A percentile compares a stretch with the other conserved stretches of the same genome.
These are phyloP conservation scores for Calyptommatus sinebrachiatus DNA, from an alignment of 2,113 vertebrate species.

Conservation along the genomic window DNA sequence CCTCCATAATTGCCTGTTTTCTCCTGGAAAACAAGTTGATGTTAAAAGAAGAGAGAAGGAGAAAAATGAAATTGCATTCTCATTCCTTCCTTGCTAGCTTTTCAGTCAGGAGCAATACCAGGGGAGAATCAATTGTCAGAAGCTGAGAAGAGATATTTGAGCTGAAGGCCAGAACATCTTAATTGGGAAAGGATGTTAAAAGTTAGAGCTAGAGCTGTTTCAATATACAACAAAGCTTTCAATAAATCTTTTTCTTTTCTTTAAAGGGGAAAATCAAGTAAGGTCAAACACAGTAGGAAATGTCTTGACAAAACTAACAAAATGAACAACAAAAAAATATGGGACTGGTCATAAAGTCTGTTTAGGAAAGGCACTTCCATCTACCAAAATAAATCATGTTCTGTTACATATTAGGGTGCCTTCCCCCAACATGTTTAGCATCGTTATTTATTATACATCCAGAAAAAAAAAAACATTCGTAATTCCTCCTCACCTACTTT, in stretches of 20 bases:
- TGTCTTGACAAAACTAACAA: not conserved
- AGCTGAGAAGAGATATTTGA: constrained; percentile 47
- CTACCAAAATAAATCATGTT: not conserved
- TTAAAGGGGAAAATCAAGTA: constrained; percentile 4
- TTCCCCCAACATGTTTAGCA: too few species aligned
- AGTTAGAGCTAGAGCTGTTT: constrained; percentile 54
- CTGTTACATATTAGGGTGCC: not conserved
- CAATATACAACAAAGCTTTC: constrained; percentile 43
- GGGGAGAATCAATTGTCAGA: constrained; percentile 21
- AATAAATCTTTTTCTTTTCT: not conserved
- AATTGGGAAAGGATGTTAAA: constrained; percentile 52
- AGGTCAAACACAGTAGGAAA: constrained; percentile 25
- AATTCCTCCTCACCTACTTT: too few species aligned
- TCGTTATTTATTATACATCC: too few species aligned
- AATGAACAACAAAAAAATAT: not conserved
- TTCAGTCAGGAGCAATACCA: constrained; percentile 18
- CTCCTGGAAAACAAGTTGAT: not conserved
- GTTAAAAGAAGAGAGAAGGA: not conserved
- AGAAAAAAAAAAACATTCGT: too few species aligned
- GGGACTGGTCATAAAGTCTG: constrained; percentile 28
- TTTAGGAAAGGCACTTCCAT: not conserved
- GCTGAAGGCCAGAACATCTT: constrained; percentile 46
- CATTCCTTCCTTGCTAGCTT: not conserved
- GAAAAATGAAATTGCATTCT: not conserved
- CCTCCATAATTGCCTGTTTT: not conserved